Percentiles rank a stretch among this genome's conserved stretches.
Evolutionary conservation across 2,797 vertebrate genomes (phyloP).

Genomic region (Acanthiza pusilla): DNA sequence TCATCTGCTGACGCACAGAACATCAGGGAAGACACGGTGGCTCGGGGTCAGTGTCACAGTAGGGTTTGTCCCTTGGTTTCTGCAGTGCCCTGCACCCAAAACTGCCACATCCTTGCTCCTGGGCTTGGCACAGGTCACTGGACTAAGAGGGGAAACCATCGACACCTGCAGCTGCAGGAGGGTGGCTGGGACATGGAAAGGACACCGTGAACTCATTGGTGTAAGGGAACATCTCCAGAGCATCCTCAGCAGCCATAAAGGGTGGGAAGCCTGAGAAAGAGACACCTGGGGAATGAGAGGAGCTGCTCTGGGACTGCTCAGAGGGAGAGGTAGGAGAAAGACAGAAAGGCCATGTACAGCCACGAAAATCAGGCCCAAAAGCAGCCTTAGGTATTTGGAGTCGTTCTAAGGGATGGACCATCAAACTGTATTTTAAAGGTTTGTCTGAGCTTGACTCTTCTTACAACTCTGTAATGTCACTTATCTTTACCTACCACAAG

Average conservation of each 20-base stretch:
- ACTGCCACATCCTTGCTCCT: neutral
- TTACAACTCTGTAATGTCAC: neutral
- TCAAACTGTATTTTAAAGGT: neutral
- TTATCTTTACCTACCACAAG: neutral
- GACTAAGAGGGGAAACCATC: neutral
- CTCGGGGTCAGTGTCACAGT: neutral
- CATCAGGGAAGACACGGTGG: neutral
- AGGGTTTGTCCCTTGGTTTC: neutral
- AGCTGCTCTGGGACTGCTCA: neutral
- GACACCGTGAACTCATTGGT: neutral
- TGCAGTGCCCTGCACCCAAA: neutral
- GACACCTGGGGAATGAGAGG: neutral
- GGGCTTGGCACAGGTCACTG: neutral
- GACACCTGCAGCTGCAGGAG: neutral
- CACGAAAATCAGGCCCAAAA: neutral
- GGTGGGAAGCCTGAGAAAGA: neutral
- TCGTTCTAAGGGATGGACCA: neutral
- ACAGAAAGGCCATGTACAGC: rapidly evolving
- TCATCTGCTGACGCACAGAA: neutral
- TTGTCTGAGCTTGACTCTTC: neutral
- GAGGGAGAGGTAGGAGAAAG: neutral
- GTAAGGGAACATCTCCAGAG: neutral
- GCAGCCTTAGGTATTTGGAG: neutral
- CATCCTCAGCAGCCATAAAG: neutral
- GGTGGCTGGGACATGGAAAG: neutral